phyloP scores from a whole-genome alignment of 1,140 invertebrate genomes.

The Gyrodactylus bullatarudis region DNA sequence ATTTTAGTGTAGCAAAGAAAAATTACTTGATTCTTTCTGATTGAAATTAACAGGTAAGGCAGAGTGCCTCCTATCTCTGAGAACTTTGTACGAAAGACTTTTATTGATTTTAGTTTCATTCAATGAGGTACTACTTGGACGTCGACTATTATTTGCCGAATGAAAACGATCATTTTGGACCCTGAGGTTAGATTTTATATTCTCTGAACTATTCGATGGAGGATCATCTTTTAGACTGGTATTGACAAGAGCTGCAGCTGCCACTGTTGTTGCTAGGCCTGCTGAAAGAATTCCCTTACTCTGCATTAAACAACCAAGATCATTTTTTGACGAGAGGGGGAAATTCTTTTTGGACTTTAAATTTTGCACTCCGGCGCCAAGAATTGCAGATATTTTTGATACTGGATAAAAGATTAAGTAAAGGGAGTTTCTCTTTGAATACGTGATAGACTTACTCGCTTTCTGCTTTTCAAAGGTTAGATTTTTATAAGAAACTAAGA shows the following conservation, averaged over 20 bases:
- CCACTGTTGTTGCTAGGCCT: neutral
- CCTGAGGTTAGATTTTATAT: neutral
- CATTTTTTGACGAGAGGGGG: neutral
- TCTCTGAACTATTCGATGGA: neutral
- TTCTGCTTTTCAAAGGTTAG: slow-evolving; percentile 23
- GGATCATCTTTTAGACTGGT: neutral
- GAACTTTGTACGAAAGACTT: neutral
- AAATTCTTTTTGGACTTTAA: neutral
- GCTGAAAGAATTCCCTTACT: neutral
- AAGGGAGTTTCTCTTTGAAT: neutral
- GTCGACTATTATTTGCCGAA: neutral
- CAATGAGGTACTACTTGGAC: neutral
- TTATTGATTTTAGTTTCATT: neutral
- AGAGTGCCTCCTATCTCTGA: neutral
- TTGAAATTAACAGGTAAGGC: neutral
- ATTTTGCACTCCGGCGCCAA: neutral
- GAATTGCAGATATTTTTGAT: neutral
- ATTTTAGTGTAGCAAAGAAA: too few relatives aligned
- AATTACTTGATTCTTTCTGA: too few relatives aligned
- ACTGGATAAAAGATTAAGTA: neutral
- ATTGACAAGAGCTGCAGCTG: neutral
- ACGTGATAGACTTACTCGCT: neutral
- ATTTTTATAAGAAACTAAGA: slow-evolving; percentile 76
- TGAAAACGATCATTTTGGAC: neutral
- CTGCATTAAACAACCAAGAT: neutral